Base-by-base conservation (phyloP, 2,888 invertebrate genomes). In the Timema podura region DNA sequence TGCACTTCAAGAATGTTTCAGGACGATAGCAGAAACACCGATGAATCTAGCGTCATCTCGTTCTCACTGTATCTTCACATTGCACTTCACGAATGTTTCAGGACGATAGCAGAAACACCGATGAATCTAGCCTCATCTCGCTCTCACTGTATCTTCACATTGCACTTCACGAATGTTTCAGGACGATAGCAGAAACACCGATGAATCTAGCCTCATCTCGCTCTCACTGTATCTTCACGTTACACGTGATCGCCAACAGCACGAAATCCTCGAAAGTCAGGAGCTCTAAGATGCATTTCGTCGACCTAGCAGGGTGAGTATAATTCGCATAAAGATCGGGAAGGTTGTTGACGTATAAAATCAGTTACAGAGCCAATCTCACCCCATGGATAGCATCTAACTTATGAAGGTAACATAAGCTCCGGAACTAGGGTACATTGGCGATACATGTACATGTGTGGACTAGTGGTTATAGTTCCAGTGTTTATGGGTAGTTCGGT, bases 161-260 rank as follows among this genome's bases (percentile, higher is more conserved):
- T 85, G 64, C 80, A 83, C 30, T n/a, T 65, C 5, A 5, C n/a
- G 15, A n/a, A 57, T 65, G 68, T 76, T 77, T 61, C 73, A 85
- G 85, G 71, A 82, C 82, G 1, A 83, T 82, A 46, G 82, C 83
- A 2, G 85, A 84, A 74, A 86, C 85, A 0, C 83, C 84, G n/a
- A 81, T 84, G 81, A 86, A 85, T 76, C 82, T 82, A 61, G 81
- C 80, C 70, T 85, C 85, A 0, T 85, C 85, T 5, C 80, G 86
- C 75, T 85, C 85, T 0, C 85, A 86, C 74, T 85, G 85, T 74
- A 82, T 85, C 72, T 85, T 85, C 75, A 85, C 85, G n/a, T 80
- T 85, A 64, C 80, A 83, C 70, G 74, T 85, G 5, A 79, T 81
- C 5, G 77, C 79, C 46, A 80, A 80, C 66, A 78, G 79, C 70